phyloP scores from a whole-genome alignment of 2,113 vertebrate species.

The Ariopsis seemanni region DNA sequence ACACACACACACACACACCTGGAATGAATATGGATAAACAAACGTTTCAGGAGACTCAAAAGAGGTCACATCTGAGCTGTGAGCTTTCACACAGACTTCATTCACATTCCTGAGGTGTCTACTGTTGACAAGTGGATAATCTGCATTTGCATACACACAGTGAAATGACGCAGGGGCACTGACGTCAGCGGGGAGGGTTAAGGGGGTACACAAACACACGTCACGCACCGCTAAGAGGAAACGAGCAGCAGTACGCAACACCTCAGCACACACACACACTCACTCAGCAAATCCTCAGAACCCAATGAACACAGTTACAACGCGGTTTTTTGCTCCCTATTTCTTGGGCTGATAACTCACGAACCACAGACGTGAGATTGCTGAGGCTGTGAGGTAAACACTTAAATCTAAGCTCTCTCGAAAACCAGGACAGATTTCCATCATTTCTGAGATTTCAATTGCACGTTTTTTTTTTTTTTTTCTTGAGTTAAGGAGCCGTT shows the following conservation, averaged over 20 bases:
- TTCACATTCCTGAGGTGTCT: not conserved
- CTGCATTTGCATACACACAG: slow-evolving; percentile 12
- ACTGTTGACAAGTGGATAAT: not conserved
- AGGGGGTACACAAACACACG: slow-evolving; percentile 13
- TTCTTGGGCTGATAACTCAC: not conserved
- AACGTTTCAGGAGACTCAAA: not conserved
- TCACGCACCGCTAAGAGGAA: not conserved
- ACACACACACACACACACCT: not conserved
- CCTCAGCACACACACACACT: not conserved
- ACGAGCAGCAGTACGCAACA: not conserved
- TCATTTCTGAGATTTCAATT: not conserved
- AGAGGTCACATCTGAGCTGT: not conserved
- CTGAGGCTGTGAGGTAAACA: not conserved
- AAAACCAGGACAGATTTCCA: not conserved
- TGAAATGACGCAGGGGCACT: slow-evolving; percentile 8
- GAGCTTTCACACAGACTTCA: not conserved
- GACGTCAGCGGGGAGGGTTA: not conserved
- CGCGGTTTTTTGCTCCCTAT: not conserved
- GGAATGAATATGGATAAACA: not conserved
- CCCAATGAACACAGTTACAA: not conserved
- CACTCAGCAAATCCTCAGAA: not conserved
- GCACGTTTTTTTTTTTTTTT: not conserved
- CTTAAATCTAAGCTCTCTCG: not conserved
- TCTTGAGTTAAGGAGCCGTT: not conserved
- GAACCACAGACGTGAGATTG: not conserved